Base-by-base conservation (phyloP, 1,140 invertebrate species). In the Lordiphosa clarofinis region DNA sequence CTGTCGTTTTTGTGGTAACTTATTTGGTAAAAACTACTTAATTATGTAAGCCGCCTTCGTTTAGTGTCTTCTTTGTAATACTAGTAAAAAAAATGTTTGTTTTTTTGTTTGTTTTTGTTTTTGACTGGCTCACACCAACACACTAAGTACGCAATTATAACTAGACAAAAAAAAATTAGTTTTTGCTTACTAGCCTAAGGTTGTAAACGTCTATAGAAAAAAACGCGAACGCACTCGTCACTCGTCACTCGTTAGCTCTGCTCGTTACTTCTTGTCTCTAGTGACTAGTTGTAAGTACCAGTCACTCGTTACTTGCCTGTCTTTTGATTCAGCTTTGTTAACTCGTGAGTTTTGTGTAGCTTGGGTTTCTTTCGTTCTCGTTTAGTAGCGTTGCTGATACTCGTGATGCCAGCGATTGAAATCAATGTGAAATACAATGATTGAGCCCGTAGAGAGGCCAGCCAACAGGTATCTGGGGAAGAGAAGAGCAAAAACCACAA, bases 341-440 rank as follows among this genome's bases (percentile, higher is more conserved):
- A 38, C 21, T 60, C 11, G 40, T 40, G 11, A 31, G 12, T 40
- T 40, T 21, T 42, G 39, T 42, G n/a, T 19, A 35, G 40, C 31
- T 24, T 11, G 28, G 35, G 24, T 5, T 21, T 11, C 9, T 11
- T 21, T 93, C 9, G 13, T 35, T 11, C 15, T 93, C 9, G 13
- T 35, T 93, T 92, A 96, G 91, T 96, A 96, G 72, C 95, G 93
- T 90, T 97, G 96, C 89, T 98, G 96, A 90, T 97, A 99, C 90
- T 99, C 98, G 89, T 99, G 98, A 90, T 99, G 98, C 98, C 98
- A 99, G 87, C 97, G 93, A 90, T 99, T 99, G 91, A 99, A 99
- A 90, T 99, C 98, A 88, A 99, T 98, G 91, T 99, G 98, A 90
- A 99, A 99, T 68, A 99, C 97, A 38, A 99, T 96, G 54, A 99